Evolutionary conservation across 1,140 invertebrate genomes (phyloP).

Genomic region (Metopolophium dirhodum): DNA sequence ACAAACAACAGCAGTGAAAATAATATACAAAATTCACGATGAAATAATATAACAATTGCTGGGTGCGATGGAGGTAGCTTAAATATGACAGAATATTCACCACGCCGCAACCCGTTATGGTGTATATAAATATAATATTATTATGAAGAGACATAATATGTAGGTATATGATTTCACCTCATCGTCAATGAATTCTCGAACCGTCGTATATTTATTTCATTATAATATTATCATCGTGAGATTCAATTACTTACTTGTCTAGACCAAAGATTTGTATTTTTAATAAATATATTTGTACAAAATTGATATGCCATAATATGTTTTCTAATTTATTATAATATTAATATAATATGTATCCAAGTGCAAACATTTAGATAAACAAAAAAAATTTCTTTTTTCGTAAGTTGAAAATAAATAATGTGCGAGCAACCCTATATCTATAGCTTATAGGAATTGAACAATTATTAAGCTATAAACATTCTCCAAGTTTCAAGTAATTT

Average conservation of each 20-base stretch:
- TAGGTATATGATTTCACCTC: neutral
- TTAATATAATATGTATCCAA: no score
- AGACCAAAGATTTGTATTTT: no score
- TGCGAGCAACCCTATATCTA: no score
- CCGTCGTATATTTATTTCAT: neutral
- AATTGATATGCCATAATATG: no score
- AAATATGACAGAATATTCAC: neutral
- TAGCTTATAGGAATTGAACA: no score
- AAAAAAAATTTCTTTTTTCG: no score
- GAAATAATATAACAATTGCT: neutral
- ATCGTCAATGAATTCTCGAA: neutral
- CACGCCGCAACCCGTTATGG: neutral
- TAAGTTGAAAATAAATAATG: no score
- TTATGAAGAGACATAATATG: neutral
- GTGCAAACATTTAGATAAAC: no score
- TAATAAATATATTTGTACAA: no score
- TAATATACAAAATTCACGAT: neutral
- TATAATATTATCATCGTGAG: neutral
- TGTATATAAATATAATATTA: neutral
- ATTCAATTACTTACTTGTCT: neutral
- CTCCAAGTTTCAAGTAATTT: no score
- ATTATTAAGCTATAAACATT: no score
- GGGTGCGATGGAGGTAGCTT: neutral
- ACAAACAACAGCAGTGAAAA: neutral
- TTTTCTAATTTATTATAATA: no score